Conservation (phyloP, 2,113 vertebrate species). For the Daboia siamensis region DNA sequence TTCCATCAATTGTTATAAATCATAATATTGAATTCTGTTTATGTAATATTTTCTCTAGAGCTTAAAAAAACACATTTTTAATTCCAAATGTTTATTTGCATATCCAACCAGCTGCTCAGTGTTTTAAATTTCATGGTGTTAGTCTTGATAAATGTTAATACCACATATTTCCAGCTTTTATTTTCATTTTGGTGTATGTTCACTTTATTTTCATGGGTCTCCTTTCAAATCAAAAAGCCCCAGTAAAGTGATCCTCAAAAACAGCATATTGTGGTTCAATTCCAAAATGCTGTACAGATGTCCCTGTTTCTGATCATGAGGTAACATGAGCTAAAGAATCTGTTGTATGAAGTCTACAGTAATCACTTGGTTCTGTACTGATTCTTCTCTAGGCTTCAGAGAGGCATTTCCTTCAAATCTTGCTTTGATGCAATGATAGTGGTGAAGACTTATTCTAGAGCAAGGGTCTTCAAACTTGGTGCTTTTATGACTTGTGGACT, state of each 20-base stretch:
- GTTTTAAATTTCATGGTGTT: background rate
- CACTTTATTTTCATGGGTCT: background rate
- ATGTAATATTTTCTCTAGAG: constrained; percentile 6
- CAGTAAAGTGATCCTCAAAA: background rate
- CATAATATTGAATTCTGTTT: constrained; percentile 11
- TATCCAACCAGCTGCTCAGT: background rate
- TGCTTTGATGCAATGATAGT: background rate
- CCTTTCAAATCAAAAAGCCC: background rate
- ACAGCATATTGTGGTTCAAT: background rate
- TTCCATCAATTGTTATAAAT: constrained; percentile 3
- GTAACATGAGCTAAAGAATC: background rate
- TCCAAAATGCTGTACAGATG: background rate
- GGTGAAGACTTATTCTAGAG: background rate
- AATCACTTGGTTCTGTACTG: background rate
- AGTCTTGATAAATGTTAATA: background rate
- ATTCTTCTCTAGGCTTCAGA: background rate
- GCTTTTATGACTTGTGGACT: too few species aligned
- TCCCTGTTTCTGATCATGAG: background rate
- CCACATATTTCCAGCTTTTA: background rate
- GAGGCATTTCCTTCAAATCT: background rate
- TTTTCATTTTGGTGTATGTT: background rate
- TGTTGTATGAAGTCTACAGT: background rate
- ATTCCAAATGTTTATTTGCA: constrained; percentile 16
- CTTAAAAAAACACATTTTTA: background rate
- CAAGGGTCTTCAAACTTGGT: too few species aligned